Evolutionary conservation across 1,140 invertebrate species (phyloP).

Genomic region (Lordiphosa stackelbergi): DNA sequence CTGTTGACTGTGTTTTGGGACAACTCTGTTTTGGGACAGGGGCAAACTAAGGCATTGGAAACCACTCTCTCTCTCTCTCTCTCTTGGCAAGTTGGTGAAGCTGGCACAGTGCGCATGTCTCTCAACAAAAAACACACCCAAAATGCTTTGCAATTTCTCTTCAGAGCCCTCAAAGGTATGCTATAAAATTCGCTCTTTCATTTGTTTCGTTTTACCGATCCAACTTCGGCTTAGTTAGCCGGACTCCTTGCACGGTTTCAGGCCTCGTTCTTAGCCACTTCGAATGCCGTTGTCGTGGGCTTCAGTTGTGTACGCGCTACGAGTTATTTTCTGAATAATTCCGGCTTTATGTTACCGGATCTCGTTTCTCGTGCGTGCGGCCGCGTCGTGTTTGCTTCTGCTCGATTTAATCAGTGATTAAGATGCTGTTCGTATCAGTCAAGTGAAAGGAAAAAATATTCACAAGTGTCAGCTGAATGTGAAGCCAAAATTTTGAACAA

Average conservation of each 20-base stretch:
- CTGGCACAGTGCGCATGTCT: slow-evolving; percentile 28
- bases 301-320: slow-evolving; percentile 51
- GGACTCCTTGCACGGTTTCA: slow-evolving; percentile 13
- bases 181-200: slow-evolving; percentile 33
- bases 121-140: slow-evolving; percentile 49
- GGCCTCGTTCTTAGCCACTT: slow-evolving; percentile 42
- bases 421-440: slow-evolving; percentile 37
- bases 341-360: slow-evolving; percentile 18
- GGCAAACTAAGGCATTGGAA: slow-evolving; percentile 40
- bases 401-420: slow-evolving; percentile 51
- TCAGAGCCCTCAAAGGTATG: slow-evolving; percentile 30
- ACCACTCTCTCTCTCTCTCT: slow-evolving; percentile 6
- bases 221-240: slow-evolving; percentile 7
- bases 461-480: slow-evolving; percentile 2
- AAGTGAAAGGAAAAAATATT: slow-evolving; percentile 28
- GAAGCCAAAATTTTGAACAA: slow-evolving; percentile 4
- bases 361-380: slow-evolving; percentile 20
- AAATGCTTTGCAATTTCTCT: slow-evolving; percentile 1
- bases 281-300: slow-evolving; percentile 66
- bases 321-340: slow-evolving; percentile 8
- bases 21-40: slow-evolving; percentile 34
- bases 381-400: slow-evolving; percentile 33
- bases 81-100: slow-evolving; percentile 36
- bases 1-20: slow-evolving; percentile 39
- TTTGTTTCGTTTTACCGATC: slow-evolving; percentile 5